Evolutionary conservation across 2,888 invertebrate genomes (phyloP).

Genomic region (Cinara cedri): DNA sequence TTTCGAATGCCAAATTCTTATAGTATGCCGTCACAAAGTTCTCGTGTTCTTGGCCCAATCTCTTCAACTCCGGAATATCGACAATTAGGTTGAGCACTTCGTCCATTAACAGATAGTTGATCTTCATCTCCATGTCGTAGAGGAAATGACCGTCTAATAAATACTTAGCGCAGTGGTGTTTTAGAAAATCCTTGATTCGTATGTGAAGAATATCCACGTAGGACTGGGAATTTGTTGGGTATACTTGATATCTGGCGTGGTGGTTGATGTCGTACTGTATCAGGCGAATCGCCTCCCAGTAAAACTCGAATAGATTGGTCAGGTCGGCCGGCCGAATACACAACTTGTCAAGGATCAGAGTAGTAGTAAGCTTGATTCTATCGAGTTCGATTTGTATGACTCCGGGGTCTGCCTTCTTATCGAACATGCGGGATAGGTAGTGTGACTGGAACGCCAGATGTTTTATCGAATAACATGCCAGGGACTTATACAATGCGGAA

Average conservation of each 20-base stretch:
- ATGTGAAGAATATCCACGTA: background rate
- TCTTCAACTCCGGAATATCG: background rate
- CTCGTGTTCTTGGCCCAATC: background rate
- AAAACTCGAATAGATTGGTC: background rate
- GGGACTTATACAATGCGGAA: background rate
- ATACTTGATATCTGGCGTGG: background rate
- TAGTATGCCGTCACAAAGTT: background rate
- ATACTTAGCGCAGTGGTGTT: background rate
- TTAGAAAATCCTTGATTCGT: background rate
- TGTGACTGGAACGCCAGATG: slow-evolving; percentile 19
- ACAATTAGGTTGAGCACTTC: background rate
- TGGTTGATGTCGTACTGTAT: background rate
- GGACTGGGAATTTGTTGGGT: background rate
- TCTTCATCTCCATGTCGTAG: background rate
- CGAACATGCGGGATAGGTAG: background rate
- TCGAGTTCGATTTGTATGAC: background rate
- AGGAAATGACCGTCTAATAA: background rate
- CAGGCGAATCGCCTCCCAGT: slow-evolving; percentile 12
- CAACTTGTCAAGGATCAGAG: background rate
- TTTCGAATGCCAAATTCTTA: background rate
- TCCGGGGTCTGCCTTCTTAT: too few species aligned
- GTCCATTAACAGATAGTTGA: background rate
- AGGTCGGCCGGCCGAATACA: background rate
- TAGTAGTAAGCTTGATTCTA: background rate
- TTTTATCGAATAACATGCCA: background rate